Conservation (phyloP, 2,888 invertebrate genomes). For the Nomada fucata region DNA sequence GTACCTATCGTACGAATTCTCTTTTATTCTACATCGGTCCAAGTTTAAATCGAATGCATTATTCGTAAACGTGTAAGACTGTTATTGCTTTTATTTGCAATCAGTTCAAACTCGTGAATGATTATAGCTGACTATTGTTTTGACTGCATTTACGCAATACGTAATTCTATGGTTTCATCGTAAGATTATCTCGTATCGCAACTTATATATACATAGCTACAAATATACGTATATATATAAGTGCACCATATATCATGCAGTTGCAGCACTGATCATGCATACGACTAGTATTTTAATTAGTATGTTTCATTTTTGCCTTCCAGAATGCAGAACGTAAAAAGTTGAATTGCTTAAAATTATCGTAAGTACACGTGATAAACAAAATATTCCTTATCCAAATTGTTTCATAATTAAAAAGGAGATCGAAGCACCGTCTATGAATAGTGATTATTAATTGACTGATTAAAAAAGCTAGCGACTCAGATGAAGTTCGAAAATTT, state of each 20-base stretch:
- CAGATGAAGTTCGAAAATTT: slow-evolving; percentile 31
- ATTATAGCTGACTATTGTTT: slow-evolving; percentile 30
- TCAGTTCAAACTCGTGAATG: slow-evolving; percentile 55
- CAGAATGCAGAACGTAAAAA: slow-evolving; percentile 44
- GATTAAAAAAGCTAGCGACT: slow-evolving; percentile 46
- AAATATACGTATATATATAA: slow-evolving; percentile 49
- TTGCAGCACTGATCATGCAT: slow-evolving; percentile 57
- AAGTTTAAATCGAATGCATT: slow-evolving; percentile 20
- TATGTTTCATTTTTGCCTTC: slow-evolving; percentile 10
- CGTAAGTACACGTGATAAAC: slow-evolving; percentile 41
- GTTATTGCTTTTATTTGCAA: slow-evolving; percentile 73
- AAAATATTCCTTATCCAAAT: slow-evolving; percentile 15
- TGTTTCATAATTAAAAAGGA: slow-evolving; percentile 7
- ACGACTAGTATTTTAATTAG: slow-evolving; percentile 54
- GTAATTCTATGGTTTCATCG: slow-evolving; percentile 39
- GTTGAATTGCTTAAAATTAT: slow-evolving; percentile 32
- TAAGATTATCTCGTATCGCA: slow-evolving; percentile 36
- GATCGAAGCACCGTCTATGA: slow-evolving; percentile 26
- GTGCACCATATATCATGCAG: slow-evolving; percentile 61
- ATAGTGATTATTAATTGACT: slow-evolving; percentile 32
- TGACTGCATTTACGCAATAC: slow-evolving; percentile 72
- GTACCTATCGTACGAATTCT: slow-evolving; percentile 30
- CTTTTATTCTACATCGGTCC: slow-evolving; percentile 23
- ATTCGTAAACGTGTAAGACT: slow-evolving; percentile 52
- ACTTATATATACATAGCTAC: slow-evolving; percentile 52